Base-by-base conservation (phyloP, 2,797 vertebrate species). In the Lutjanus campechanus region DNA sequence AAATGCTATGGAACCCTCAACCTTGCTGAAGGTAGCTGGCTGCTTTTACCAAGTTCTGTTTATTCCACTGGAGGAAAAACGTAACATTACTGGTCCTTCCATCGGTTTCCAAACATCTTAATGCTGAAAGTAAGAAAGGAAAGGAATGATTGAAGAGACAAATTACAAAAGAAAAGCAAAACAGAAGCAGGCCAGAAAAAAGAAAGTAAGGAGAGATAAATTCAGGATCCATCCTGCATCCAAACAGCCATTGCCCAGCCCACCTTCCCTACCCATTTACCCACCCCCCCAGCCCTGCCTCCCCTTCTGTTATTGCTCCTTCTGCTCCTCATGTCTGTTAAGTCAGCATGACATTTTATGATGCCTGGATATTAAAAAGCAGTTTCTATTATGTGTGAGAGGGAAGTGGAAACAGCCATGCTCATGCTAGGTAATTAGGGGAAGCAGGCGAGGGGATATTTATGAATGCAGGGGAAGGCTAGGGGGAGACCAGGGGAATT, bases 281-380 rank as follows among this genome's bases (percentile, higher is more conserved):
- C 61, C 55, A 71, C 70, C 40, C 44, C 15, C 58, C 8, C 58
- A 25, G 22, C 71, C 73, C 69, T 16, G 43, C 88, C 81, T 73
- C 77, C 88, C 71, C 81, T 88, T 85, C 83, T 91, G 88, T 95
- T 95, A 93, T 95, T 92, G 90, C 93, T 94, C 92, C 92, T 93
- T 87, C 88, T 92, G 92, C 91, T 91, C 91, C 89, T 92, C 88
- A 62, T 92, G 93, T 94, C 94, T 94, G 93, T 95, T 94, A 95
- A 95, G 93, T 95, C 94, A 93, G 94, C 93, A 94, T 93, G 93
- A 93, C 93, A 96, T 94, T 95, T 95, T 95, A 95, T 93, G 93
- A 95, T 92, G 91, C 91, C 91, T 91, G 93, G 94, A 94, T 95
- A 95, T 94, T 95, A 95, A 95, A 95, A 95, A 92, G 93, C 93